Conservation (phyloP, 2,113 vertebrate species). For the Excalfactoria chinensis region DNA sequence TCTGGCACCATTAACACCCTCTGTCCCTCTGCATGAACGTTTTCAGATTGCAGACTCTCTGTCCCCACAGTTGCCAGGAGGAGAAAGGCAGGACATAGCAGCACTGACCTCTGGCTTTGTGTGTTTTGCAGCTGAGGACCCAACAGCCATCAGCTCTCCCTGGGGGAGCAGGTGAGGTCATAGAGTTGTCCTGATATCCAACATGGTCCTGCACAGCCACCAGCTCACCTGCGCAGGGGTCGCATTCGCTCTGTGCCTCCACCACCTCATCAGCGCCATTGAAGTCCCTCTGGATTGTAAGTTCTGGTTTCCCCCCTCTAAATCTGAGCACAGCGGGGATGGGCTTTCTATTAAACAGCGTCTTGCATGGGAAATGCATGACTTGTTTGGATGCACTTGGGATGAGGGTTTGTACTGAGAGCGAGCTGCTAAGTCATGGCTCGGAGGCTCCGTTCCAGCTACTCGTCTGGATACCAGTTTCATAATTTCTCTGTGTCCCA, state of each 20-base stretch:
- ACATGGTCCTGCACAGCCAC: slow-evolving; percentile 80
- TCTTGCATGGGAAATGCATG: not conserved
- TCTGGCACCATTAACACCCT: not conserved
- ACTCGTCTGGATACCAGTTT: not conserved
- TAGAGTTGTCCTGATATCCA: slow-evolving; percentile 27
- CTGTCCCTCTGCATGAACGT: fast-evolving
- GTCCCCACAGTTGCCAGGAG: not conserved
- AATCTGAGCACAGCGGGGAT: too few relatives aligned
- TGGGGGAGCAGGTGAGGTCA: not conserved
- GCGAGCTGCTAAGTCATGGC: not conserved
- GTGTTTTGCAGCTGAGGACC: slow-evolving; percentile 69
- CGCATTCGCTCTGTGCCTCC: slow-evolving; percentile 79
- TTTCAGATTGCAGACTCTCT: fast-evolving
- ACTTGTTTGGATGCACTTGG: not conserved
- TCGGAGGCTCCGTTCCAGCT: not conserved
- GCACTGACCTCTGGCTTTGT: not conserved
- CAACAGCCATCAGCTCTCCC: not conserved
- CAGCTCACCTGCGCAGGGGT: slow-evolving; percentile 58
- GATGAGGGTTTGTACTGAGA: fast-evolving
- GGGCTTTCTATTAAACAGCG: not conserved
- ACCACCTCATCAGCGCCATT: slow-evolving; percentile 79
- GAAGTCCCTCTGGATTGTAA: slow-evolving; percentile 93
- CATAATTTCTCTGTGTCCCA: not conserved
- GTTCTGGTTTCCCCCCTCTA: slow-evolving; percentile 46
- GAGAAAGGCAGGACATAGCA: fast-evolving